Base-by-base conservation (phyloP, 1,140 invertebrate genomes). In the Heliconius hewitsoni region DNA sequence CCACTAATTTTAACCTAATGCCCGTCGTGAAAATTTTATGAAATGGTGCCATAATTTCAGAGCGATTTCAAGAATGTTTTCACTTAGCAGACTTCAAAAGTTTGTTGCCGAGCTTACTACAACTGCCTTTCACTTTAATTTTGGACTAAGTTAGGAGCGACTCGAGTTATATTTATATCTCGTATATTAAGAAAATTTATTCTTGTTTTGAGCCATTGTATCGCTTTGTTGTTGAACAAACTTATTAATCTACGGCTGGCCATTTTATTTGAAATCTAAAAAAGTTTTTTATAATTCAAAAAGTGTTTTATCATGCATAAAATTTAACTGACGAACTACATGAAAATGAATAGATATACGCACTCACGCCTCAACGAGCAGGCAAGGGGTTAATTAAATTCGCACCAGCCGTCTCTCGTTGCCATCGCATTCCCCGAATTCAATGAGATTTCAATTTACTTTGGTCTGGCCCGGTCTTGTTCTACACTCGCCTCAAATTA, bases 371-470 rank as follows among this genome's bases (percentile, higher is more conserved):
- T 87, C 87, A 90, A 90, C 90, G 90, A 90, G 91, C 89, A 85
- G 85, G 83, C 84, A 88, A 92, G 90, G 92, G 91, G 91, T 93
- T 94, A 93, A 94, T 94, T 94, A 94, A 94, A 93, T 94, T 94
- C 88, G 89, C 93, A 93, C 90, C 90, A 91, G 87, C 86, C 89
- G 86, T 82, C 89, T 88, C 90, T 88, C 91, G 86, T 87, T 87
- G 87, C 86, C 90, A 88, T 91, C 91, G 87, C 90, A 94, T 94
- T 94, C 92, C 91, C 88, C 88, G 88, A 90, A 93, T 91, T 94
- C 92, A 94, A 93, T 94, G 91, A 93, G 91, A 94, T 93, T 93
- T 93, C 91, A 94, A 94, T 94, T 94, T 93, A 94, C 90, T 94
- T 94, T 91, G 89, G 86, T 86, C 90, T 83, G 85, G 83, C 80